These are phyloP conservation scores for Lypha dubia DNA, from an alignment of 2,888 invertebrate species.

Conservation along the genomic window DNA sequence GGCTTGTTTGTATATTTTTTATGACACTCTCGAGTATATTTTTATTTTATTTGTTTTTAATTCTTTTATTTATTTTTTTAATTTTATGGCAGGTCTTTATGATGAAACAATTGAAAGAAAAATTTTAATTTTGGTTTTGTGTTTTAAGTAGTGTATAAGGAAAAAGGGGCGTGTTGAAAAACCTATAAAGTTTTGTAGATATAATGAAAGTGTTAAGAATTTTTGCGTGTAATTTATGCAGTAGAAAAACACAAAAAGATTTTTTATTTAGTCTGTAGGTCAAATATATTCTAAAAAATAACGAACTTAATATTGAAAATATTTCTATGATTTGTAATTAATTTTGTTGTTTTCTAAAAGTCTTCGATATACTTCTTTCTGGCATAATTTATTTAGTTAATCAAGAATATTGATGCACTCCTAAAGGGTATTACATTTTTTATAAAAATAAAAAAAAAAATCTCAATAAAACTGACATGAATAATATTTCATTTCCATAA, in stretches of 20 bases:
- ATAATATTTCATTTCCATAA: not conserved
- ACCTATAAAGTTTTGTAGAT: not conserved
- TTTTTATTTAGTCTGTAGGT: too few relatives aligned
- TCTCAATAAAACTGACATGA: not conserved
- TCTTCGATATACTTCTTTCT: too few relatives aligned
- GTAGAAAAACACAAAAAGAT: too few relatives aligned
- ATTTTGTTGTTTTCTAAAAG: too few relatives aligned
- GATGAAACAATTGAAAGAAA: slow-evolving; percentile 24
- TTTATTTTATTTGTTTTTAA: not conserved
- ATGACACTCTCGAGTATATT: slow-evolving; percentile 20
- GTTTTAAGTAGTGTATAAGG: too few relatives aligned
- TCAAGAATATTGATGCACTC: too few relatives aligned
- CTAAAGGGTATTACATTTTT: too few relatives aligned
- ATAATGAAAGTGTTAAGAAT: not conserved
- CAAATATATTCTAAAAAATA: too few relatives aligned
- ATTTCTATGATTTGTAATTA: too few relatives aligned
- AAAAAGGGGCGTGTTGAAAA: not conserved
- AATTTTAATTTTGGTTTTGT: not conserved
- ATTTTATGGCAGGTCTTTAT: slow-evolving; percentile 39
- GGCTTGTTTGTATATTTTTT: slow-evolving; percentile 16
- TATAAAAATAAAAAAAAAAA: not conserved
- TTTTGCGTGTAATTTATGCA: not conserved
- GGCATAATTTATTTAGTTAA: too few relatives aligned
- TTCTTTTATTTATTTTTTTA: slow-evolving; percentile 11
- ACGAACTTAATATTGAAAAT: too few relatives aligned